phyloP scores from a whole-genome alignment of 1,140 invertebrate species.

The Drosophila kohkoa region DNA sequence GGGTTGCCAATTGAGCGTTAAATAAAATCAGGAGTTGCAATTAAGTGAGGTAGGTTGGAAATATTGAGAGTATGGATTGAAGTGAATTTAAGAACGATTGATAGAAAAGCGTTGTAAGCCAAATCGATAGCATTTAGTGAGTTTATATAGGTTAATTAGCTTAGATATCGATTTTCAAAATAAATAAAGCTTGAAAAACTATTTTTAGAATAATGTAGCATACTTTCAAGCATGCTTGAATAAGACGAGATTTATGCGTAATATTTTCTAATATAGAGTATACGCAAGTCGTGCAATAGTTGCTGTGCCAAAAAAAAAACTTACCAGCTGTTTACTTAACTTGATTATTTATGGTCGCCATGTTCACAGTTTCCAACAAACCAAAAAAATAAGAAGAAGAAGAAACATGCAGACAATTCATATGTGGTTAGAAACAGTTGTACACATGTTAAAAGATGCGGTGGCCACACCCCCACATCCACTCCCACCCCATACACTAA shows the following conservation, averaged over 20 bases:
- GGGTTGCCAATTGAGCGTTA: slow-evolving; percentile 26
- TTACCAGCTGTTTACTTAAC: slow-evolving; percentile 16
- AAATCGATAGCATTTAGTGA: neutral
- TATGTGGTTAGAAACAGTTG: slow-evolving; percentile 30
- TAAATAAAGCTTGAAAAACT: neutral
- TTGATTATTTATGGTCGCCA: slow-evolving; percentile 24
- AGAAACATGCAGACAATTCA: neutral
- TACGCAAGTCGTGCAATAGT: neutral
- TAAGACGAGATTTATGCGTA: neutral
- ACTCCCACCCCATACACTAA: slow-evolving; percentile 1
- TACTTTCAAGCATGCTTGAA: slow-evolving; percentile 16
- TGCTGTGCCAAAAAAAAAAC: neutral
- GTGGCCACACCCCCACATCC: neutral
- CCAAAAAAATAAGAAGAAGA: neutral
- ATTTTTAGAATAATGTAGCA: slow-evolving; percentile 11
- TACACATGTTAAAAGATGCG: slow-evolving; percentile 21
- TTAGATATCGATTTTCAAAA: too few species aligned
- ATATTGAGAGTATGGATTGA: neutral
- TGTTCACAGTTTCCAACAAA: slow-evolving; percentile 5
- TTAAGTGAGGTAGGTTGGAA: slow-evolving; percentile 32
- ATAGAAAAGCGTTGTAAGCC: neutral
- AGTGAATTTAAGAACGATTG: neutral
- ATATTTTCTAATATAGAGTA: neutral
- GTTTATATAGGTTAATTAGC: neutral
- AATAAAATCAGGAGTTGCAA: slow-evolving; percentile 7